Percentiles rank a stretch among this genome's conserved stretches.
These are phyloP conservation scores for Tragulus kanchil DNA, from an alignment of 2,113 vertebrate species.

Conservation along the genomic window DNA sequence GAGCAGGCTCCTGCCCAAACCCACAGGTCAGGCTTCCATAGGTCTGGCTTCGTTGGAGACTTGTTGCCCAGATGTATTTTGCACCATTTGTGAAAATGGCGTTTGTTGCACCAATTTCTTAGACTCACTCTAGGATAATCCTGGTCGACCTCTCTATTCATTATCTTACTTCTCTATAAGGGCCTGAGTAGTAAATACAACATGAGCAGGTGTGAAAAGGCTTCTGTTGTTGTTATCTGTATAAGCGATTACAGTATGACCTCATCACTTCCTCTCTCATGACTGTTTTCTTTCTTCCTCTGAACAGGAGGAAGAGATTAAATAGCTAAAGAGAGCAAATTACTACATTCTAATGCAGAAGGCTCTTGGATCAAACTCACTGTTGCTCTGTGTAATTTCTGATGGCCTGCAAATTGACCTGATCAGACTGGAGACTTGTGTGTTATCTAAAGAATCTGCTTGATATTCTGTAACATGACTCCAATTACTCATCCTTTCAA, in stretches of 20 bases:
- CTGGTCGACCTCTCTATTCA: neutral
- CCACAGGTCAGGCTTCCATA: neutral
- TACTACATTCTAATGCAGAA: slow-evolving; percentile 72
- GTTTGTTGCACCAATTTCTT: neutral
- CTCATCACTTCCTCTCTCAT: slow-evolving; percentile 55
- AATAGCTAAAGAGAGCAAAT: slow-evolving; percentile 60
- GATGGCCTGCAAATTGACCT: slow-evolving; percentile 72
- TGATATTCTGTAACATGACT: slow-evolving; percentile 77
- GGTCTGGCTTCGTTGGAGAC: neutral
- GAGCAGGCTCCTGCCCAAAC: neutral
- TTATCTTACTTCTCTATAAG: neutral
- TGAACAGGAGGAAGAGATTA: slow-evolving; percentile 52
- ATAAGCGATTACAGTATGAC: neutral
- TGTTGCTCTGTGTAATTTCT: slow-evolving; percentile 63
- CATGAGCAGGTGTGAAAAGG: slow-evolving; percentile 34
- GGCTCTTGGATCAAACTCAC: slow-evolving; percentile 28
- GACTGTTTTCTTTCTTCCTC: slow-evolving; percentile 41
- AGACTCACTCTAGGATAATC: neutral
- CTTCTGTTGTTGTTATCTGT: neutral
- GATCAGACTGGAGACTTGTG: slow-evolving; percentile 52
- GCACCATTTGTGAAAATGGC: too few species aligned
- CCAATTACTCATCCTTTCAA: slow-evolving; percentile 72
- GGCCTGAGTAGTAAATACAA: neutral
- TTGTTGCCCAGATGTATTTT: neutral
- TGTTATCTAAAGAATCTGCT: slow-evolving; percentile 77